Evolutionary conservation across 2,113 vertebrate species (phyloP).

Genomic region (Oreochromis niloticus): DNA sequence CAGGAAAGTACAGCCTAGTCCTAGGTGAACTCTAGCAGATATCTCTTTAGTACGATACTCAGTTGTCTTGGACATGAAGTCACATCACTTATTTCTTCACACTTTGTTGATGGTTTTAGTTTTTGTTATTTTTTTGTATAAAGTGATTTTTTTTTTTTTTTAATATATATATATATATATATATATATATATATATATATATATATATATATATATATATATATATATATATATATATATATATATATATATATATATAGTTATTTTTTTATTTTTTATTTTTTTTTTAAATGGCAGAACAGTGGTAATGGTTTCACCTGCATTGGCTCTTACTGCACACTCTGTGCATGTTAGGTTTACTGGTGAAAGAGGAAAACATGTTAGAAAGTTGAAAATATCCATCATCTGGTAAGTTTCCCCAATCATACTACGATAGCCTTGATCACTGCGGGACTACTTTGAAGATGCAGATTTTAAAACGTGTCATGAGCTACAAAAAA

Average conservation of each 20-base stretch:
- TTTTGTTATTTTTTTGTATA: neutral
- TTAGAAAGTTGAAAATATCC: neutral
- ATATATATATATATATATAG: no score
- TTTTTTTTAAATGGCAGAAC: neutral
- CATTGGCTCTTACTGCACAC: neutral
- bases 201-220: no score
- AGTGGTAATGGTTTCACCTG: neutral
- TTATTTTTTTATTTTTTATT: no score
- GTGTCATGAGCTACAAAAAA: neutral
- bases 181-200: no score
- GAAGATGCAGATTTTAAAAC: neutral
- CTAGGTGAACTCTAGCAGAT: neutral
- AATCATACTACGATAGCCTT: neutral
- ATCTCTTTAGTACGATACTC: neutral
- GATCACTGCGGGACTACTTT: neutral
- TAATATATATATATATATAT: no score
- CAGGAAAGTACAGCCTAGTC: neutral
- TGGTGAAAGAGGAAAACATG: neutral
- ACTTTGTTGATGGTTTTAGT: neutral
- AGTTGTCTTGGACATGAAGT: neutral
- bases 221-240: no score
- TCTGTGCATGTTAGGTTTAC: neutral
- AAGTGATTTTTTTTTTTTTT: neutral
- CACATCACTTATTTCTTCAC: neutral
- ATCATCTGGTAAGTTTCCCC: neutral